These are phyloP conservation scores for Lasioglossum leucozonium DNA, from an alignment of 2,888 invertebrate genomes.

Conservation along the genomic window DNA sequence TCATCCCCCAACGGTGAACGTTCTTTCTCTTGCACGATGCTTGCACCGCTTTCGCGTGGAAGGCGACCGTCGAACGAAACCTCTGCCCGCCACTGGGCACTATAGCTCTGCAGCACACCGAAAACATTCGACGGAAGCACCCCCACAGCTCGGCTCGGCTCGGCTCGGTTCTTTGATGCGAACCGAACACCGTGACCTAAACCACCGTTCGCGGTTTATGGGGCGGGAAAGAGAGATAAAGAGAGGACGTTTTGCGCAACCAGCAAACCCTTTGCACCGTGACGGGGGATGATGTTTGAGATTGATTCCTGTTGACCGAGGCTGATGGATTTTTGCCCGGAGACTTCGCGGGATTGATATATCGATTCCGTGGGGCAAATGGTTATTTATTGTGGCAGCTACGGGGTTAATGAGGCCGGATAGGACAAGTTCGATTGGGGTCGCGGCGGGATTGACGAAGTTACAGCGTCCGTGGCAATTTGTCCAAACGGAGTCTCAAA, in stretches of 20 bases:
- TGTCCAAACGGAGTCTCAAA: neutral
- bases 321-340: conserved; percentile 6
- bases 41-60: neutral
- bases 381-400: neutral
- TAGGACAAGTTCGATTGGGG: neutral
- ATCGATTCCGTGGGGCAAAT: neutral
- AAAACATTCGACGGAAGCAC: conserved; percentile 78
- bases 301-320: conserved; percentile 8
- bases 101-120: conserved; percentile 61
- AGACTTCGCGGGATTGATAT: neutral
- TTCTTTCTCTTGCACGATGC: neutral
- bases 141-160: no score
- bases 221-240: neutral
- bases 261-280: neutral
- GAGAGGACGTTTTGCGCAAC: neutral
- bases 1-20: conserved; percentile 45
- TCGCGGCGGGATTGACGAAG: neutral
- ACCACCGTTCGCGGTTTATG: conserved; percentile 5
- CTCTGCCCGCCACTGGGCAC: conserved; percentile 37
- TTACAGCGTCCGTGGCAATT: neutral
- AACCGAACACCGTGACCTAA: neutral
- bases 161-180: conserved; percentile 6
- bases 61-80: neutral
- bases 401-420: conserved; percentile 2
- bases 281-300: neutral